Evolutionary conservation across 2,113 vertebrate genomes (phyloP).

Genomic region (Pagrus major): DNA sequence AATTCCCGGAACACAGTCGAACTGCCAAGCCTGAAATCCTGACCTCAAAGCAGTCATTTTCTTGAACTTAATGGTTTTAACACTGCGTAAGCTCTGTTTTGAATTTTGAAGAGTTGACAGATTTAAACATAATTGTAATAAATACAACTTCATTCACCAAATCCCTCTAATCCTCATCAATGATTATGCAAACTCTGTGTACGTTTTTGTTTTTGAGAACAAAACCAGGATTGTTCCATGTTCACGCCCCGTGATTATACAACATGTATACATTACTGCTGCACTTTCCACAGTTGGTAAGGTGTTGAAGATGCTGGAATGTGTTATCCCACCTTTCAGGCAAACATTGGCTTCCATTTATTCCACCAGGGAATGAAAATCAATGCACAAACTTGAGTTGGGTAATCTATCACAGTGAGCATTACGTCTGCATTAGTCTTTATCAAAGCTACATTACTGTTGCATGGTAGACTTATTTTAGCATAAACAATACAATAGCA

Average conservation of each 20-base stretch:
- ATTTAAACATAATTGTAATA: neutral
- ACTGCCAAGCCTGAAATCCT: neutral
- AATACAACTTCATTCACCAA: neutral
- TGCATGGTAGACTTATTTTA: slow-evolving; percentile 3
- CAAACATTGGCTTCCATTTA: slow-evolving; percentile 8
- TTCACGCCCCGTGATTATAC: neutral
- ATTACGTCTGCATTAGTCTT: slow-evolving; percentile 11
- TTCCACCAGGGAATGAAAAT: neutral
- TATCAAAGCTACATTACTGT: slow-evolving; percentile 9
- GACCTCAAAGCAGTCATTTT: neutral
- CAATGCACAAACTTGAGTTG: neutral
- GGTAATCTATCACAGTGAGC: slow-evolving; percentile 1
- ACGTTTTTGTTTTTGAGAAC: neutral
- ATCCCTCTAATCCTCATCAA: neutral
- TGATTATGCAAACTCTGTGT: neutral
- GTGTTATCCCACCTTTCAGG: neutral
- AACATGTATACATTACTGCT: neutral
- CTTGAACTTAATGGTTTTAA: slow-evolving; percentile 11
- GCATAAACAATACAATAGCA: neutral
- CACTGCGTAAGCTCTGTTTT: neutral
- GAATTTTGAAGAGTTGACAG: neutral
- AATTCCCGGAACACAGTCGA: neutral
- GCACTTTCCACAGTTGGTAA: neutral
- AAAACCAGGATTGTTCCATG: neutral
- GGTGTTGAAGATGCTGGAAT: neutral